phyloP scores from a whole-genome alignment of 2,888 invertebrate species.

The Epistrophe eligans region DNA sequence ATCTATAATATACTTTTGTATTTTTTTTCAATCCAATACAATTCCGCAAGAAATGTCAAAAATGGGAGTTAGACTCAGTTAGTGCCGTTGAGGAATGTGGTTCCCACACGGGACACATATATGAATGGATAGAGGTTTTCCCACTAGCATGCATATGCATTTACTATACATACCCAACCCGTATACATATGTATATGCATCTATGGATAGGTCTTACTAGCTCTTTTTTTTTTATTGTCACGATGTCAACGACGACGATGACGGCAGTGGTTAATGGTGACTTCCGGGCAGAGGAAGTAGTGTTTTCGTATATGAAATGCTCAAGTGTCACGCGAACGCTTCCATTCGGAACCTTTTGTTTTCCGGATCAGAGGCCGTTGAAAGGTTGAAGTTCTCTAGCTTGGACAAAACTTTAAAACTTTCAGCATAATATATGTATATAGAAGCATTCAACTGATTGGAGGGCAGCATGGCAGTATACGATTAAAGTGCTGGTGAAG shows the following conservation, averaged over 20 bases:
- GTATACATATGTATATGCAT: background rate
- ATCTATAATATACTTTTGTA: no score
- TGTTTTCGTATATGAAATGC: slow-evolving; percentile 68
- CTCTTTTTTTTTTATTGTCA: slow-evolving; percentile 63
- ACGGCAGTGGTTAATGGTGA: slow-evolving; percentile 73
- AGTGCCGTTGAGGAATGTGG: slow-evolving; percentile 60
- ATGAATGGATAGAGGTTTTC: slow-evolving; percentile 20
- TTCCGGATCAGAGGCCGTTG: slow-evolving; percentile 59
- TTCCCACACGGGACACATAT: slow-evolving; percentile 43
- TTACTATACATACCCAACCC: background rate
- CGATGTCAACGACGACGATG: slow-evolving; percentile 65
- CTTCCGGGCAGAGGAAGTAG: slow-evolving; percentile 70
- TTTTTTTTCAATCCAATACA: background rate
- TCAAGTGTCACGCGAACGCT: slow-evolving; percentile 74
- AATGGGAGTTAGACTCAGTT: slow-evolving; percentile 22
- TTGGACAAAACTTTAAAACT: slow-evolving; percentile 73
- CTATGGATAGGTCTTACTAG: slow-evolving; percentile 33
- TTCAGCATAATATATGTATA: slow-evolving; percentile 23
- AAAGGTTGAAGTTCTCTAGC: slow-evolving; percentile 63
- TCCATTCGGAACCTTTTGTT: slow-evolving; percentile 72
- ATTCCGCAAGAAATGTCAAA: slow-evolving; percentile 28
- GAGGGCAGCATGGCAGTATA: slow-evolving; percentile 27
- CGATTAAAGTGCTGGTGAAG: slow-evolving; percentile 62
- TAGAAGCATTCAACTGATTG: slow-evolving; percentile 60
- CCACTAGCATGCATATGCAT: background rate